Evolutionary conservation across 37 sponge, comb jelly and placozoan genomes (phyloP).

Genomic region (Halisarca cf. caerulea): DNA sequence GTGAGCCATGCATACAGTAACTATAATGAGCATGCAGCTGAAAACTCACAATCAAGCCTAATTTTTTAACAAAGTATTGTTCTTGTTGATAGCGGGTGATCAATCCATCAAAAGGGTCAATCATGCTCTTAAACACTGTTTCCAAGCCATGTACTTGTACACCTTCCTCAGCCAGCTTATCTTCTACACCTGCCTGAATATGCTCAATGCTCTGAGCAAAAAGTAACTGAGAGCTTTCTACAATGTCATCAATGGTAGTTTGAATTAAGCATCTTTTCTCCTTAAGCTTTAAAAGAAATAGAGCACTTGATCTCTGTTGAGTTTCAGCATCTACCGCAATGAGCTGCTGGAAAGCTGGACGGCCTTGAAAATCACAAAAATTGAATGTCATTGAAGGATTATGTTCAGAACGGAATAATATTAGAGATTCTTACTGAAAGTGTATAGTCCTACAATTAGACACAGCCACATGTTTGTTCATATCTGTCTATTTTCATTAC

Average conservation of each 20-base stretch:
- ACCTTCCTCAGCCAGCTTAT: conserved; percentile 18
- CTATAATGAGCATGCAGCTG: too few species aligned
- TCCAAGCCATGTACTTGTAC: conserved; percentile 9
- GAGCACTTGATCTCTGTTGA: conserved; percentile 31
- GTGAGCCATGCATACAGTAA: too few species aligned
- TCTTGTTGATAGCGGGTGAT: conserved; percentile 31
- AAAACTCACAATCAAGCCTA: conserved; percentile 8
- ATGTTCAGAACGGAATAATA: too few species aligned
- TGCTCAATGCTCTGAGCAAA: conserved; percentile 11
- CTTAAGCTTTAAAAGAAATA: conserved; percentile 29
- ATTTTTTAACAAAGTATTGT: conserved; percentile 2
- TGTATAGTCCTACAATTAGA: too few species aligned
- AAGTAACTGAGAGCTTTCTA: conserved; percentile 7
- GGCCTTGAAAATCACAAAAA: conserved; percentile 1
- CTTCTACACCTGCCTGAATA: conserved; percentile 5
- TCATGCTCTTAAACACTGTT: not conserved
- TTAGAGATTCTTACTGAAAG: too few species aligned
- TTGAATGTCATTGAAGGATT: too few species aligned
- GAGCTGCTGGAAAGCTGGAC: not conserved
- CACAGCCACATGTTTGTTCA: too few species aligned
- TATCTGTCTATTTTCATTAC: too few species aligned
- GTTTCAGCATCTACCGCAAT: not conserved
- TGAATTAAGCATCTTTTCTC: conserved; percentile 29
- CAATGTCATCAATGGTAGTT: conserved; percentile 30
- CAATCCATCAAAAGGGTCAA: conserved; percentile 27